Evolutionary conservation across 2,888 invertebrate genomes (phyloP).

Genomic region (Arrhopalites spinosus): DNA sequence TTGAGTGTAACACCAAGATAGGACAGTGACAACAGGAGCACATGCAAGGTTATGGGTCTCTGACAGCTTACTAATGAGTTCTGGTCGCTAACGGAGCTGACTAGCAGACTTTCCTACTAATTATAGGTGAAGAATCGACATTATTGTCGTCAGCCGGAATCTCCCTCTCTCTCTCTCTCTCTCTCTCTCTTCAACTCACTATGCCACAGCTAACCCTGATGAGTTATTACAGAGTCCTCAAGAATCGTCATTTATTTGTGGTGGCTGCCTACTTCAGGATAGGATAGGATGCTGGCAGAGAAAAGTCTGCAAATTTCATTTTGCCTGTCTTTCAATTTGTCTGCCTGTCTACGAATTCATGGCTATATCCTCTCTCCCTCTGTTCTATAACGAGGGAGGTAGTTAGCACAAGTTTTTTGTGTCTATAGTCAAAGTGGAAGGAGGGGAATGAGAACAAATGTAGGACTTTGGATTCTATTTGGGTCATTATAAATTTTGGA

Average conservation of each 20-base stretch:
- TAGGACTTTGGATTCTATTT: too few relatives aligned
- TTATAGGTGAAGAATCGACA: slow-evolving; percentile 23
- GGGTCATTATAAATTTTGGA: too few relatives aligned
- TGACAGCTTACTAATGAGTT: slow-evolving; percentile 25
- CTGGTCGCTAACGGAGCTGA: slow-evolving; percentile 5
- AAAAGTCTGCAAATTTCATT: slow-evolving; percentile 12
- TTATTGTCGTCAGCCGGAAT: slow-evolving; percentile 21
- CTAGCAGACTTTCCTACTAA: slow-evolving; percentile 18
- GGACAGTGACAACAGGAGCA: neutral
- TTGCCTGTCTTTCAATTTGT: slow-evolving; percentile 1
- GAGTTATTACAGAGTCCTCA: slow-evolving; percentile 16
- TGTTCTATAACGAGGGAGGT: neutral
- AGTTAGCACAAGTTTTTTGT: neutral
- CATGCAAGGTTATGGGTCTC: neutral
- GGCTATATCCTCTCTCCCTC: neutral
- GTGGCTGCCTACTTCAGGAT: neutral
- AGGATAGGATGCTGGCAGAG: too few relatives aligned
- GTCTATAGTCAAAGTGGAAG: neutral
- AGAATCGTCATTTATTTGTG: slow-evolving; percentile 19
- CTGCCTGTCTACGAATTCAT: too few relatives aligned
- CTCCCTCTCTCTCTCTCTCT: neutral
- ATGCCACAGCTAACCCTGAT: too few relatives aligned
- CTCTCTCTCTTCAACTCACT: too few relatives aligned
- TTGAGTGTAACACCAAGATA: neutral
- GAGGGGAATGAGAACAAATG: neutral